phyloP scores from a whole-genome alignment of 1,140 invertebrate genomes.

The Zaprionus ornatus region DNA sequence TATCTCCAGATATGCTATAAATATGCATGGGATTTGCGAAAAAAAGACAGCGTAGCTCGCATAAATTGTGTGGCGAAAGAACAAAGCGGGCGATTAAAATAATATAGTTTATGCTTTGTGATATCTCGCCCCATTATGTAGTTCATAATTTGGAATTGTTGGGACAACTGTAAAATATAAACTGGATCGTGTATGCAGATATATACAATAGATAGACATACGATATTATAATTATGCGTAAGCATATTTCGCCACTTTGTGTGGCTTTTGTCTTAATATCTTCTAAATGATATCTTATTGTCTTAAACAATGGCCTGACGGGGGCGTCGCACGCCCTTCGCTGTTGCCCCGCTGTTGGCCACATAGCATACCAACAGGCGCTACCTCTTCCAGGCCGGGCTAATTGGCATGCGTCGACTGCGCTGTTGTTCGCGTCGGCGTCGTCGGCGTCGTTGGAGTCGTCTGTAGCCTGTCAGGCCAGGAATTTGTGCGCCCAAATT shows the following conservation, averaged over 20 bases:
- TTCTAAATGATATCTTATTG: slow-evolving; percentile 6
- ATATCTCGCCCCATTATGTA: background rate
- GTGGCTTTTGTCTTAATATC: background rate
- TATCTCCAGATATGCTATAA: background rate
- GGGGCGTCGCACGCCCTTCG: background rate
- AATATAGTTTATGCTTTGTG: background rate
- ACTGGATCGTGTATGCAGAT: slow-evolving; percentile 10
- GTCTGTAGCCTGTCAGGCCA: slow-evolving; percentile 71
- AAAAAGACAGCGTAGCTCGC: background rate
- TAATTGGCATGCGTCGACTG: slow-evolving; percentile 75
- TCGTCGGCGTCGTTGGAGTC: slow-evolving; percentile 25
- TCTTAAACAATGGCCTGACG: slow-evolving; percentile 10
- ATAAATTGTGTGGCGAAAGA: background rate
- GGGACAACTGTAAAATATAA: slow-evolving; percentile 28
- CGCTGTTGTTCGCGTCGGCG: slow-evolving; percentile 24
- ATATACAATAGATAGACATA: background rate
- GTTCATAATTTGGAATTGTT: slow-evolving; percentile 26
- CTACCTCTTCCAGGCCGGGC: slow-evolving; percentile 13
- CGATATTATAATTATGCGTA: slow-evolving; percentile 8
- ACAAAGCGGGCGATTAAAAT: background rate
- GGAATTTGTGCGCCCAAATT: slow-evolving; percentile 77
- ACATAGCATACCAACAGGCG: slow-evolving; percentile 45
- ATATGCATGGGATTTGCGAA: slow-evolving; percentile 6
- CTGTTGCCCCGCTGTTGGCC: too few relatives aligned
- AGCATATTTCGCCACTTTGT: background rate